Conservation (phyloP, 1,140 invertebrate species). For the Philotrypesis tridentata region DNA sequence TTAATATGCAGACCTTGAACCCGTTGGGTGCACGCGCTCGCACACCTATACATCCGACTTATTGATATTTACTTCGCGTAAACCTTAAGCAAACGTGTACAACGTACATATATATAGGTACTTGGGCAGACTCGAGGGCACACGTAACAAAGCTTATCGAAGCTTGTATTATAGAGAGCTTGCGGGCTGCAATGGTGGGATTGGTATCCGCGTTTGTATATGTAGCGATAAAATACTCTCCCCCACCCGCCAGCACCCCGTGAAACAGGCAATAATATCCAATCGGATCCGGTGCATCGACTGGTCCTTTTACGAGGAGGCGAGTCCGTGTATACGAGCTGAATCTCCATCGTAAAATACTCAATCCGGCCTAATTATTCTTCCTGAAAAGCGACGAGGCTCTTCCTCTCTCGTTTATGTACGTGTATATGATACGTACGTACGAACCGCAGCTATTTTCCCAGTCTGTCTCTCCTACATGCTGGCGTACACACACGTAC, state of each 20-base stretch:
- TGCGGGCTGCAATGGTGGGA: too few species aligned
- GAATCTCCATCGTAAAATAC: background rate
- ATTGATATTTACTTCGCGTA: background rate
- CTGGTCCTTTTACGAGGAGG: background rate
- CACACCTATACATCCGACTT: background rate
- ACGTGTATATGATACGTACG: too few species aligned
- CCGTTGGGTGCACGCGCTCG: background rate
- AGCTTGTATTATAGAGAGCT: too few species aligned
- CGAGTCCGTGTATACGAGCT: background rate
- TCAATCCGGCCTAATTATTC: constrained; percentile 25
- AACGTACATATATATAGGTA: too few species aligned
- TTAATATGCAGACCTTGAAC: background rate
- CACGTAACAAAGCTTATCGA: too few species aligned
- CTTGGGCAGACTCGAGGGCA: too few species aligned
- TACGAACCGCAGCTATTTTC: background rate
- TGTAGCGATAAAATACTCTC: too few species aligned
- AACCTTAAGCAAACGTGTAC: too few species aligned
- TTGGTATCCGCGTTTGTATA: too few species aligned
- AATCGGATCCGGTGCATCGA: too few species aligned
- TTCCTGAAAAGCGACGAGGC: constrained; percentile 10
- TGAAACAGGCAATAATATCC: too few species aligned
- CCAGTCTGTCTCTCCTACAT: constrained; percentile 2
- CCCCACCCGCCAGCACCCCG: too few species aligned
- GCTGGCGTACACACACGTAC: background rate
- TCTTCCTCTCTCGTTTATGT: background rate